These are phyloP conservation scores for Chirona hameri DNA, from an alignment of 2,888 invertebrate species.

Conservation along the genomic window DNA sequence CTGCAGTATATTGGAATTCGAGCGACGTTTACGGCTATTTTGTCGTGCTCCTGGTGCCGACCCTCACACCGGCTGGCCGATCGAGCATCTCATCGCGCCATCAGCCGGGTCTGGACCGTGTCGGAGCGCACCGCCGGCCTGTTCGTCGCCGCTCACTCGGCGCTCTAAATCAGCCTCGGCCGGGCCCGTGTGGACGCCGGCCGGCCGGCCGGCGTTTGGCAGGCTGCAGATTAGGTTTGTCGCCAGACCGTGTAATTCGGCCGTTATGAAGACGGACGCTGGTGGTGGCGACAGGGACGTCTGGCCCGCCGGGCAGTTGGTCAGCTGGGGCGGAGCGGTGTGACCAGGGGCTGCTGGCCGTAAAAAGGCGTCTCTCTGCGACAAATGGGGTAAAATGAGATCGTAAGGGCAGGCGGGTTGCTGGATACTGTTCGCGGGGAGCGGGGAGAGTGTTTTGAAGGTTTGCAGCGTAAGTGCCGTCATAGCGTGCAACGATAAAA, in stretches of 20 bases:
- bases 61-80: no score
- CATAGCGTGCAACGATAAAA: no score
- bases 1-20: not conserved
- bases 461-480: no score
- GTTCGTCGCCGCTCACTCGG: not conserved
- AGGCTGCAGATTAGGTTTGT: not conserved
- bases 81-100: not conserved
- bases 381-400: no score
- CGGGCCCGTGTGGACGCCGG: not conserved
- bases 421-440: no score
- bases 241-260: not conserved
- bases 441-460: no score
- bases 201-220: not conserved
- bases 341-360: not conserved
- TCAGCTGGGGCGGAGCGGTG: not conserved
- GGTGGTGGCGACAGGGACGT: not conserved
- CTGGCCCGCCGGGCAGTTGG: not conserved
- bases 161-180: not conserved
- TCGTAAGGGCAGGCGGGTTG: no score
- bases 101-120: not conserved
- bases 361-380: not conserved
- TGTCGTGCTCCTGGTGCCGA: no score
- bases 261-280: not conserved
- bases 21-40: not conserved
- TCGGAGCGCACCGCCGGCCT: not conserved